Conservation (phyloP, 2,888 invertebrate genomes). For the Drosophila niveifrons region DNA sequence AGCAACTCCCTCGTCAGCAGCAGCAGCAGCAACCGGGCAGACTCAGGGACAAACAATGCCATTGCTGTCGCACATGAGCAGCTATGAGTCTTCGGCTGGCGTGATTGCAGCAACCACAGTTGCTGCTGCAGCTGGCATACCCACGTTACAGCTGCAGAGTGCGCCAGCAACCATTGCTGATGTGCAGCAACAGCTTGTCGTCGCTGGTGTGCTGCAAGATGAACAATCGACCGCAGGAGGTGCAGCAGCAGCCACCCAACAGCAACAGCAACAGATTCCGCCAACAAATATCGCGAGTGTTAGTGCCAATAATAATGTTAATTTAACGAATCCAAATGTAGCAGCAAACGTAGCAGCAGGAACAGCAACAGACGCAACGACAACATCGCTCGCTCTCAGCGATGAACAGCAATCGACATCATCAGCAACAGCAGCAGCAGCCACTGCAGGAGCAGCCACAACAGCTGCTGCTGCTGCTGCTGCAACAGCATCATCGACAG, state of each 20-base stretch:
- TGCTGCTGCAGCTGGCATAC: conserved; percentile 47
- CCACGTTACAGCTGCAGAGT: conserved; percentile 67
- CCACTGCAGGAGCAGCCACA: conserved; percentile 43
- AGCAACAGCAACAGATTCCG: conserved; percentile 60
- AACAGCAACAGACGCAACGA: conserved; percentile 40
- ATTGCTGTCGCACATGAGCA: conserved; percentile 77
- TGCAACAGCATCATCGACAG: conserved; percentile 56
- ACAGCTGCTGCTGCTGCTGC: conserved; percentile 48
- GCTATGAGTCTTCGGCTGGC: conserved; percentile 64
- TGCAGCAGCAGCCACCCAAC: conserved; percentile 40
- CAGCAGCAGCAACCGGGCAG: conserved; percentile 66
- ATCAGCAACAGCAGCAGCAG: conserved; percentile 50
- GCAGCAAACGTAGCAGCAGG: conserved; percentile 18
- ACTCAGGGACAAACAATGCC: conserved; percentile 82
- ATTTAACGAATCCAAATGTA: conserved; percentile 67
- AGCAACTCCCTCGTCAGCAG: conserved; percentile 46
- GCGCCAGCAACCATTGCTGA: conserved; percentile 83
- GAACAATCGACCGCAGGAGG: conserved; percentile 42
- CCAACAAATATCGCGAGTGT: conserved; percentile 80
- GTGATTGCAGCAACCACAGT: conserved; percentile 33
- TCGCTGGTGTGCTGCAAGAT: conserved; percentile 50
- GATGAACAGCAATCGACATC: conserved; percentile 58
- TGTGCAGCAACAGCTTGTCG: conserved; percentile 69
- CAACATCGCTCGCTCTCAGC: conserved; percentile 20
- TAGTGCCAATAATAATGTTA: conserved; percentile 82